These are phyloP conservation scores for Rhinatrema bivittatum DNA, from an alignment of 2,797 vertebrate species.

Conservation along the genomic window DNA sequence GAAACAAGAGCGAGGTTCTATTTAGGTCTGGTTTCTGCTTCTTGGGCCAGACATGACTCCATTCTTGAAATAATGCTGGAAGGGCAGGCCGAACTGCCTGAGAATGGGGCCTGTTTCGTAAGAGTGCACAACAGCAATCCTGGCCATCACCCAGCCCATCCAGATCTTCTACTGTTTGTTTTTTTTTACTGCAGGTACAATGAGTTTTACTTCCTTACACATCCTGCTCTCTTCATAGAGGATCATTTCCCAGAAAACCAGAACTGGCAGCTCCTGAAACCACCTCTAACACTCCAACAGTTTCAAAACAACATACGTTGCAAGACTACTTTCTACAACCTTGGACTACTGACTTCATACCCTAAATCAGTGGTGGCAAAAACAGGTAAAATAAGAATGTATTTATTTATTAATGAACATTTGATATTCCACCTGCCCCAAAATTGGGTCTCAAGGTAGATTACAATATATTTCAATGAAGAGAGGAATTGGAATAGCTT, in stretches of 20 bases:
- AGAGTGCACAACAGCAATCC: too few species aligned
- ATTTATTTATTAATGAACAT: too few species aligned
- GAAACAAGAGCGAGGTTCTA: too few species aligned
- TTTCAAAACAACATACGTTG: slow-evolving; percentile 56
- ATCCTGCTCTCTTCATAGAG: slow-evolving; percentile 69
- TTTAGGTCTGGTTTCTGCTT: too few species aligned
- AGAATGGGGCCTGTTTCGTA: too few species aligned
- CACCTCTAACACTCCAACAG: slow-evolving; percentile 52
- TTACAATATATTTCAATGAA: background rate
- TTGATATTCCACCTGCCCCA: too few species aligned
- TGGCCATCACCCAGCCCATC: too few species aligned
- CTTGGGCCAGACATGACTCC: too few species aligned
- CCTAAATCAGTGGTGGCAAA: slow-evolving; percentile 48
- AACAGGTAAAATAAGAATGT: slow-evolving; percentile 50
- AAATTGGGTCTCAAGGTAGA: background rate
- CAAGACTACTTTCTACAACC: slow-evolving; percentile 57
- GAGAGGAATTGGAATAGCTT: too few species aligned
- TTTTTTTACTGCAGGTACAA: slow-evolving; percentile 53
- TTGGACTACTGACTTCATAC: slow-evolving; percentile 49
- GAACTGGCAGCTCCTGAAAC: slow-evolving; percentile 71
- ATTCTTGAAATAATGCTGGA: too few species aligned
- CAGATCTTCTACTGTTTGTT: slow-evolving; percentile 14
- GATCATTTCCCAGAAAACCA: slow-evolving; percentile 69
- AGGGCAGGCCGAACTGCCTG: too few species aligned
- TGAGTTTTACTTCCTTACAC: slow-evolving; percentile 74